A percentile compares a stretch with the other conserved stretches of the same genome.
Evolutionary conservation across 2,113 vertebrate genomes (phyloP).

Genomic region (Ammospiza caudacuta): DNA sequence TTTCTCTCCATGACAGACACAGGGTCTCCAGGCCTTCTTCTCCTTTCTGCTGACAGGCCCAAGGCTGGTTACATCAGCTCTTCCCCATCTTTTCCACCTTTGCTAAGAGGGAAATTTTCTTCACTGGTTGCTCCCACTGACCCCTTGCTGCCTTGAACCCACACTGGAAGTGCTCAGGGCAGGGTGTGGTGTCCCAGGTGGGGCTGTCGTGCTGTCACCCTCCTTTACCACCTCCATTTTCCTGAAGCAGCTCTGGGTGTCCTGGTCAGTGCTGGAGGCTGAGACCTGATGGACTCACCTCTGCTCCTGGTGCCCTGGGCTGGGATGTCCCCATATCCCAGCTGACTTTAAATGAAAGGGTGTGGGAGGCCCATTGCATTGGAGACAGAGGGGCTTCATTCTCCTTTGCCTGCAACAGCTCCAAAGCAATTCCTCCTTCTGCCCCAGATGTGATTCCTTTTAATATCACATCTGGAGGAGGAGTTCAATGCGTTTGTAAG

Average conservation of each 20-base stretch:
- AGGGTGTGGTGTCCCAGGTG: neutral
- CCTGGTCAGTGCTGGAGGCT: fast-evolving
- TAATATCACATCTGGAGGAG: no score
- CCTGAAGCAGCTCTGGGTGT: neutral
- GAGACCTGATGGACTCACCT: neutral
- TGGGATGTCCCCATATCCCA: neutral
- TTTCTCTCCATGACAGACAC: neutral
- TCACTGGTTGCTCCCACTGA: neutral
- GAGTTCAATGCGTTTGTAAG: no score
- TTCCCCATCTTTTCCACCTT: neutral
- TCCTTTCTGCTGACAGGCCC: neutral
- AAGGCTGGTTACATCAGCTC: neutral
- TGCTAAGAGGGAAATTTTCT: neutral
- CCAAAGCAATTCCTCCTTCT: neutral
- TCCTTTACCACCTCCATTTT: neutral
- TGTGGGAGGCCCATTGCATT: neutral
- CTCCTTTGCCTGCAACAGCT: neutral
- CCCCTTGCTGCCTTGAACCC: neutral
- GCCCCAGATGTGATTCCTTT: no score
- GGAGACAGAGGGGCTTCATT: neutral
- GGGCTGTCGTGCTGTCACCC: neutral
- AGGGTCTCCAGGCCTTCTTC: neutral
- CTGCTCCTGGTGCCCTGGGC: neutral
- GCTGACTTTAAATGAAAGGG: neutral
- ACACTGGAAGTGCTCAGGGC: neutral